phyloP scores from a whole-genome alignment of 1,140 invertebrate species.

The Rhagoletis pomonella region DNA sequence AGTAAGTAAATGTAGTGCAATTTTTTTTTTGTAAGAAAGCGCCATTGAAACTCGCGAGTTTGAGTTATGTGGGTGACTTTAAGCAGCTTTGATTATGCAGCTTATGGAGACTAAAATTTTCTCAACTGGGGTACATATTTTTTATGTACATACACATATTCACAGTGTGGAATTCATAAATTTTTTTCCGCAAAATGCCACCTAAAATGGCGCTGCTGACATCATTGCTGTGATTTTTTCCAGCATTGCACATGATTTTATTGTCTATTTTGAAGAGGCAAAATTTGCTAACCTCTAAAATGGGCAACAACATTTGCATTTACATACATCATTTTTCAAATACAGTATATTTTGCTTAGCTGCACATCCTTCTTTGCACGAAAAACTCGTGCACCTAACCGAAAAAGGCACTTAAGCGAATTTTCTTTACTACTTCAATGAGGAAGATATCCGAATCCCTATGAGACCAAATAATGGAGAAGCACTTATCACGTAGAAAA shows the following conservation, averaged over 20 bases:
- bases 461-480: too few relatives aligned
- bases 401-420: too few relatives aligned
- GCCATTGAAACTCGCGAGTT: background rate
- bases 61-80: background rate
- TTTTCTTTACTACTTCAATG: too few relatives aligned
- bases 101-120: background rate
- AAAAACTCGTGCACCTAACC: too few relatives aligned
- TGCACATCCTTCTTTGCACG: too few relatives aligned
- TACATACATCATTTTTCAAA: background rate
- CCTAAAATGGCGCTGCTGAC: background rate
- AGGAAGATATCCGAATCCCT: too few relatives aligned
- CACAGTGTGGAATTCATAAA: background rate
- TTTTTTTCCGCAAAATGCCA: background rate
- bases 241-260: background rate
- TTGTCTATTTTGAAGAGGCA: background rate
- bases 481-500: too few relatives aligned
- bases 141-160: background rate
- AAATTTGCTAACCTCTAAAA: background rate
- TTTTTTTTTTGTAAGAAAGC: background rate
- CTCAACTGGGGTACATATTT: background rate
- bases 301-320: background rate
- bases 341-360: too few relatives aligned
- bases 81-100: background rate
- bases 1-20: conserved; percentile 1
- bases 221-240: background rate